phyloP scores from a whole-genome alignment of 2,113 vertebrate genomes.

The Spilogale gracilis region DNA sequence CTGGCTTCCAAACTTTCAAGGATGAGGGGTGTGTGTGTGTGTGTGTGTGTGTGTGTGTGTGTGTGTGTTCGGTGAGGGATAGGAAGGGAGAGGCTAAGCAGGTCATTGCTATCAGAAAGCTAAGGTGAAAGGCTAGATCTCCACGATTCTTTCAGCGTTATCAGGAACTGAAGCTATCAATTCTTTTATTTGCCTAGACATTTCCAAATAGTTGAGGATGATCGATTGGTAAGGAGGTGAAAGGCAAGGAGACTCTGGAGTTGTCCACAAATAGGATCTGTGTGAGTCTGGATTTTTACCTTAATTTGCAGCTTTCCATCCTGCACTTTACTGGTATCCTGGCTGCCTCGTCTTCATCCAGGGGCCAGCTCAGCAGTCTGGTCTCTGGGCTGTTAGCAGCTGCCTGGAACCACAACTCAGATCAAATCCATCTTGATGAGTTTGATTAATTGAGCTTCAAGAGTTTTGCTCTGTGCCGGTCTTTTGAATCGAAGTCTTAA shows the following conservation, averaged over 20 bases:
- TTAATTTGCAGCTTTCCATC: neutral
- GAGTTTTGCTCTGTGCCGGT: slow-evolving; percentile 48
- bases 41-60: neutral
- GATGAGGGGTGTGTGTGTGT: neutral
- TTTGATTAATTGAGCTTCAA: slow-evolving; percentile 74
- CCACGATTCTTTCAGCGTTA: neutral
- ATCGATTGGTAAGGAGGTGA: neutral
- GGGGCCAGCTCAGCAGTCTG: slow-evolving; percentile 48
- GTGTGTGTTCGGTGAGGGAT: neutral
- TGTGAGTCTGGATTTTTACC: neutral
- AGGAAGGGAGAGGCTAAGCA: neutral
- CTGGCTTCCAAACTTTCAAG: neutral
- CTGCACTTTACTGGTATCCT: neutral
- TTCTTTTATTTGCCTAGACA: slow-evolving; percentile 43
- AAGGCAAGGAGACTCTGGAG: neutral
- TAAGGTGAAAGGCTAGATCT: neutral
- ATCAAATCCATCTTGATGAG: slow-evolving; percentile 70
- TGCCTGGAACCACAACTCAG: slow-evolving; percentile 67
- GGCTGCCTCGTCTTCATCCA: neutral
- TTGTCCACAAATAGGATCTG: neutral
- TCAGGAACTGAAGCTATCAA: neutral
- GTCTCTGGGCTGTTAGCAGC: neutral
- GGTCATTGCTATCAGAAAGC: slow-evolving; percentile 39
- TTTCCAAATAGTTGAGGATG: slow-evolving; percentile 41
- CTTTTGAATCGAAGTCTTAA: slow-evolving; percentile 63